phyloP scores from a whole-genome alignment of 2,888 invertebrate species.

The Temnothorax unifasciatus region DNA sequence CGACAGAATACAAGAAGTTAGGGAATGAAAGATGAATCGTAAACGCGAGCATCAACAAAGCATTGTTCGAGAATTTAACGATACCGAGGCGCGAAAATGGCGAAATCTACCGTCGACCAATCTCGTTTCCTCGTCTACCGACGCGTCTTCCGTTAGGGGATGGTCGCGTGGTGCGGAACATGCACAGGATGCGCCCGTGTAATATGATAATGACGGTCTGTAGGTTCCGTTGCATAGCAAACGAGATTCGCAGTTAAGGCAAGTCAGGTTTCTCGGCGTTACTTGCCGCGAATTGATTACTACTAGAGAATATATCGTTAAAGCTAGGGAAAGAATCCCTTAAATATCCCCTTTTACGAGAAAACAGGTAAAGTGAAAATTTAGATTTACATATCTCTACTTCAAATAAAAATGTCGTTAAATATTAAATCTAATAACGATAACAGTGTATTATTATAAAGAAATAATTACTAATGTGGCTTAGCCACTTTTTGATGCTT shows the following conservation, averaged over 20 bases:
- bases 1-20: not conserved
- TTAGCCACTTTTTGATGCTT: not conserved
- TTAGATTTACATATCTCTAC: not conserved
- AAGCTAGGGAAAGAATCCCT: not conserved
- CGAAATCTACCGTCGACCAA: constrained; percentile 18
- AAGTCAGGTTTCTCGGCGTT: constrained; percentile 14
- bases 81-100: constrained; percentile 17
- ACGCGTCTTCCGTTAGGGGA: constrained; percentile 27
- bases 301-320: constrained; percentile 6
- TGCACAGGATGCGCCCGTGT: constrained; percentile 22
- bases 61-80: constrained; percentile 63
- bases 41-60: constrained; percentile 26
- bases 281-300: constrained; percentile 20
- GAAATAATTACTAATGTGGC: not conserved
- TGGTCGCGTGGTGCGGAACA: constrained; percentile 16
- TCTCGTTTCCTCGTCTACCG: constrained; percentile 48
- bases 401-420: not conserved
- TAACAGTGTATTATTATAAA: not conserved
- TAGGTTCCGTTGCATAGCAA: constrained; percentile 41
- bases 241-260: constrained; percentile 40
- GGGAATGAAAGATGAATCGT: not conserved
- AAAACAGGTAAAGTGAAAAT: not conserved
- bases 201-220: constrained; percentile 52
- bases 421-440: not conserved
- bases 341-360: not conserved